These are phyloP conservation scores for Subanguina moxae DNA, from an alignment of 1,140 invertebrate species.

Conservation along the genomic window DNA sequence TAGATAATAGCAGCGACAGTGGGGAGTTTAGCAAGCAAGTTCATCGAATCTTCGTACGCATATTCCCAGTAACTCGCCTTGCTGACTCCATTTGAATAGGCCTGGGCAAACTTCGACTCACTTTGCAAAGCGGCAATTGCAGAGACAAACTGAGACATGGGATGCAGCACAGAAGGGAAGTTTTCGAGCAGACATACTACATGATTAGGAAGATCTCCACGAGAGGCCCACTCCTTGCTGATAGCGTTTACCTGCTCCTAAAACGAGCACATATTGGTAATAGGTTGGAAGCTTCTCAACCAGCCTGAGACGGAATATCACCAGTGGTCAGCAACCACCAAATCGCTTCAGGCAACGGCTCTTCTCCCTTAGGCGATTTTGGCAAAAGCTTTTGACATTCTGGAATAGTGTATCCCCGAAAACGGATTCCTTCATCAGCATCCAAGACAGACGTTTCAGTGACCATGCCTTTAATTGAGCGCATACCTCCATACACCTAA, in stretches of 20 bases:
- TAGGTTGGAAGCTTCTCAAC: too few species aligned
- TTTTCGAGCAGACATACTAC: constrained; percentile 90
- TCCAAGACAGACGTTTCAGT: constrained; percentile 92
- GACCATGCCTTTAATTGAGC: constrained; percentile 87
- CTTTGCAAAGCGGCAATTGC: constrained; percentile 86
- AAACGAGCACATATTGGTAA: too few species aligned
- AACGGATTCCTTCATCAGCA: constrained; percentile 82
- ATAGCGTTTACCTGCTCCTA: constrained; percentile 63
- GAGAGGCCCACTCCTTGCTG: constrained; percentile 83
- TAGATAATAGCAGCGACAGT: constrained; percentile 92
- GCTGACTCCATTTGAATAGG: constrained; percentile 77
- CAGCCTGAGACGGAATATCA: constrained; percentile 74
- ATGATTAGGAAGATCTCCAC: constrained; percentile 82
- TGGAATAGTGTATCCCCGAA: constrained; percentile 88
- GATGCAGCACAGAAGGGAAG: constrained; percentile 83
- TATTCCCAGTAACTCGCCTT: constrained; percentile 85
- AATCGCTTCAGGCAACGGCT: constrained; percentile 88
- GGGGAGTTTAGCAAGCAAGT: constrained; percentile 89
- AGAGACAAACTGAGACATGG: constrained; percentile 90
- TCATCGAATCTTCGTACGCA: constrained; percentile 80
- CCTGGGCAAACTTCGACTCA: constrained; percentile 87
- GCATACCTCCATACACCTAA: constrained; percentile 93
- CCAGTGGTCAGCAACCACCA: constrained; percentile 92
- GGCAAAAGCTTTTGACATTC: constrained; percentile 87
- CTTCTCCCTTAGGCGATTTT: constrained; percentile 75